Base-by-base conservation (phyloP, 2,888 invertebrate species). In the Eledone cirrhosa region DNA sequence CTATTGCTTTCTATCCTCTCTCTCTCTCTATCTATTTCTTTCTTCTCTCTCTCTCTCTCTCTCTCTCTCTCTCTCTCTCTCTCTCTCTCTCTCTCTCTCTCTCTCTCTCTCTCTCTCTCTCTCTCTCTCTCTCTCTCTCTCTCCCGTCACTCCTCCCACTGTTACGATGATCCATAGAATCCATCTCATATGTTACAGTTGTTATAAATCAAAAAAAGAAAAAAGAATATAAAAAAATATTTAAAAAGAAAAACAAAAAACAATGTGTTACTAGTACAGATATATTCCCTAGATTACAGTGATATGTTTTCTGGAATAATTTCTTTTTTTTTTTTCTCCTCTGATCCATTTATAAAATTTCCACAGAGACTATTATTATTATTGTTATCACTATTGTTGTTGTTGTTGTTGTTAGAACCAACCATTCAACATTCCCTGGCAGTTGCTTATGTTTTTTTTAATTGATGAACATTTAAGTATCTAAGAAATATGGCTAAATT, bases 301-400 rank as follows among this genome's bases (percentile, higher is more conserved):
- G 72, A 72, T 41, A 7, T 41, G 41, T 72, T 72, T n/a, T 72
- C 72, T 33, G 72, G 41, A 72, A 41, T 72, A 41, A 41, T 41
- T 41, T 41, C 41, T 41, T 41, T 41, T n/a, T n/a, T 29, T 33
- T 31, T 67, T 67, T 5, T 53, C 22, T n/a, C 33, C 67, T 67
- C 72, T 41, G 72, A 72, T 31, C 72, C 72, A 72, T 72, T 41
- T 72, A 72, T 72, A 72, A 72, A 72, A 72, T 72, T 72, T 72
- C 72, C 72, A 72, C 72, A 22, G 33, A 13, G 31, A 8, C 31
- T 33, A 69, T 7, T n/a, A 16, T 69, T 11, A 19, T 24, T 63
- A 63, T 63, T 24, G 11, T 69, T 69, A 31, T 69, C 0, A 27
- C 31, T 41, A 41, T 72, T 33, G 27, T 72, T 41, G n/a, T 72